Evolutionary conservation across 2,797 vertebrate genomes (phyloP), one percentile per base, ranked within the genome.

Genomic region (Sitta carolinensis): DNA sequence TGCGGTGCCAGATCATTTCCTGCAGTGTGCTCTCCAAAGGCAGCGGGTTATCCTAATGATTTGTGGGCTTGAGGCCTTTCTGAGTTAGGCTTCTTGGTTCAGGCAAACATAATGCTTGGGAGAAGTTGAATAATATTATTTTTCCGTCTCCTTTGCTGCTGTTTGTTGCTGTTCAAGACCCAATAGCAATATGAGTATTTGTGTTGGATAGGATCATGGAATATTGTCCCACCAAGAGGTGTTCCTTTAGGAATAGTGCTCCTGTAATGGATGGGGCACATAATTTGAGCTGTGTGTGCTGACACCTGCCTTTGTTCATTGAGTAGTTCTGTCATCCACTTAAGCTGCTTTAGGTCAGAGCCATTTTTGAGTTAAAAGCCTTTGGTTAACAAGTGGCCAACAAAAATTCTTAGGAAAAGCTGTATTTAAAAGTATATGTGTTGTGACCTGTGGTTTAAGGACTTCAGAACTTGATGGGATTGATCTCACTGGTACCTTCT

Each of bases 1-100:
- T 89, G 70, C 10, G 5, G 77, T 52, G 80, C 85, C 48, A 54
- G 63, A 62, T 94, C 67, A 64, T 93, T 94, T 95, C 89, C 89
- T 92, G 52, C 42, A n/a, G 48, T 17, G 5, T 57, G 45, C 50
- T 79, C 30, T 50, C 69, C 63, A 78, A 54, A 89, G 68, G 73
- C 85, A 86, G 67, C 66, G 48, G 79, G 21, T 95, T 54, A 80
- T 87, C 79, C 73, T 68, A 74, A 89, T 58, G 78, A 80, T 84
- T 81, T 80, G 55, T 26, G 21, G 22, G 67, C 81, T 84, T 80
- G 36, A 62, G 73, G 77, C 43, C 1, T 66, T 85, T 72, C 38
- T 25, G 13, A 79, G 32, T 74, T 70, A 38, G 84, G 80, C 30
- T 85, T 48, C 58, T 52, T 57, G 27, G 12, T 58, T 84, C 34